Evolutionary conservation across 1,140 invertebrate genomes (phyloP).

Genomic region (Scaptomyza graminum): DNA sequence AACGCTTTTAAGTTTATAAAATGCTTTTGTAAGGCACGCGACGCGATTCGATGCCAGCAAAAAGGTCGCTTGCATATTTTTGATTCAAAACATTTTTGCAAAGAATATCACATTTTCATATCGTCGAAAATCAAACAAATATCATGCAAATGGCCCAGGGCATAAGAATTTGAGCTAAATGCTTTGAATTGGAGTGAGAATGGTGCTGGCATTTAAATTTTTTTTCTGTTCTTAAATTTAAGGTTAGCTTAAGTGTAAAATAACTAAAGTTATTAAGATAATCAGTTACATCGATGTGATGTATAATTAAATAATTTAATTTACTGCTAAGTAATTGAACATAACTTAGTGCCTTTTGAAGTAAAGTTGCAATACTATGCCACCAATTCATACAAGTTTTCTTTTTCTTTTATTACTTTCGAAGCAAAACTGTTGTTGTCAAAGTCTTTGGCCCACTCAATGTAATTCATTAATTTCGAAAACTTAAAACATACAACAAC

Average conservation of each 20-base stretch:
- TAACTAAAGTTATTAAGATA: neutral
- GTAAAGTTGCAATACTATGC: neutral
- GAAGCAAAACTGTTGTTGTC: neutral
- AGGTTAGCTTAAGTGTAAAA: neutral
- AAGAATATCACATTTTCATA: conserved; percentile 24
- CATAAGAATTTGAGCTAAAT: conserved; percentile 47
- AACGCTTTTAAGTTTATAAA: conserved; percentile 81
- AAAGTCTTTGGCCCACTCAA: conserved; percentile 1
- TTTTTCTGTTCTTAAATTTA: neutral
- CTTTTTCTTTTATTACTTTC: neutral
- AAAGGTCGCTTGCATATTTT: conserved; percentile 56
- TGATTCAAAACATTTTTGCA: conserved; percentile 66
- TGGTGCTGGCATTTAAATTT: conserved; percentile 47
- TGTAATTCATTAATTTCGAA: conserved; percentile 22
- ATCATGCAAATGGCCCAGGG: conserved; percentile 28
- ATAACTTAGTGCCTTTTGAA: no score
- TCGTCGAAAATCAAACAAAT: conserved; percentile 26
- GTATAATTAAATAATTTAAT: neutral
- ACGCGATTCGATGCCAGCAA: conserved; percentile 55
- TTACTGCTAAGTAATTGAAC: neutral
- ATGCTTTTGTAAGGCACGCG: conserved; percentile 67
- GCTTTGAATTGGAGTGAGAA: neutral
- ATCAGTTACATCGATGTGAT: conserved; percentile 3
- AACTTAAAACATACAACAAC: conserved; percentile 12
- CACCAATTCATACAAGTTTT: neutral